These are phyloP conservation scores for Apamea monoglypha DNA, from an alignment of 2,888 invertebrate species.

Conservation along the genomic window DNA sequence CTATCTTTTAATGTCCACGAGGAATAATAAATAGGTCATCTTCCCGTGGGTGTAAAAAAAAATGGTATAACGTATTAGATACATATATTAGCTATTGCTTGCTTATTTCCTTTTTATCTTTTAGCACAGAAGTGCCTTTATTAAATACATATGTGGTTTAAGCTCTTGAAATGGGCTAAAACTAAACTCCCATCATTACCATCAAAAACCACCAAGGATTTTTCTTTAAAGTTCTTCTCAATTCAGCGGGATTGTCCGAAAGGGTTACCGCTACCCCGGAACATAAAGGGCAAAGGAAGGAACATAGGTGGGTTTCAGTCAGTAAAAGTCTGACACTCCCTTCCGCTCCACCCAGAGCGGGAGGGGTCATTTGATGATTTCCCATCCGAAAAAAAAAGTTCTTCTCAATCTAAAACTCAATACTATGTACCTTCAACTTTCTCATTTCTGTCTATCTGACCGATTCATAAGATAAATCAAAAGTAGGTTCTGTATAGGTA, in stretches of 20 bases:
- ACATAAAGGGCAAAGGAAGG: too few species aligned
- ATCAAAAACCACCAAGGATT: neutral
- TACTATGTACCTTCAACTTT: neutral
- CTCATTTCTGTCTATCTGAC: neutral
- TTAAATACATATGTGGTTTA: too few species aligned
- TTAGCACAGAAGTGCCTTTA: too few species aligned
- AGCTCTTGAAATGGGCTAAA: too few species aligned
- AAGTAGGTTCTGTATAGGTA: slow-evolving; percentile 6
- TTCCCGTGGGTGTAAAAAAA: neutral
- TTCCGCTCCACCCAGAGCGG: too few species aligned
- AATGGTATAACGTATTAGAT: neutral
- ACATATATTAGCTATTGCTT: neutral
- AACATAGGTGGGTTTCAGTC: too few species aligned
- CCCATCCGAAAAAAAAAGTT: too few species aligned
- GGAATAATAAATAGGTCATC: neutral
- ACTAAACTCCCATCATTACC: neutral
- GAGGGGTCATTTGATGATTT: too few species aligned
- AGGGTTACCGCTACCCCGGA: too few species aligned
- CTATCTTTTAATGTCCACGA: neutral
- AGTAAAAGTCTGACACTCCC: too few species aligned
- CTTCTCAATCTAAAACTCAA: too few species aligned
- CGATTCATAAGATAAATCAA: neutral
- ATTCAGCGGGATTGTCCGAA: too few species aligned
- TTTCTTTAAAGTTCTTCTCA: neutral
- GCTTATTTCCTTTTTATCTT: neutral